Base-by-base conservation (phyloP, 1,140 invertebrate genomes). In the Papilio glaucus region DNA sequence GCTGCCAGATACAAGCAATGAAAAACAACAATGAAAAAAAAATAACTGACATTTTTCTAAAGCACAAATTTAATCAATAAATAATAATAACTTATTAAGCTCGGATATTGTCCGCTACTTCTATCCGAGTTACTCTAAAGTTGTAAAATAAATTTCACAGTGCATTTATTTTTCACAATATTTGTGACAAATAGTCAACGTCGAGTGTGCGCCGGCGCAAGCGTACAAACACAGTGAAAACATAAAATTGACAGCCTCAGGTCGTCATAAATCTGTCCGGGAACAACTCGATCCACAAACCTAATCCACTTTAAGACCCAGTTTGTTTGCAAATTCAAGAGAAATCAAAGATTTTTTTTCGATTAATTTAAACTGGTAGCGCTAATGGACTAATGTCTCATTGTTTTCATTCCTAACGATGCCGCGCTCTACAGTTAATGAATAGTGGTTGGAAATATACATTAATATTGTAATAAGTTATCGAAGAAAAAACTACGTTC, bases 171-270 rank as follows among this genome's bases (percentile, higher is more conserved):
- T 33, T 33, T 72, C 67, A 61, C 61, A 74, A 82, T 75, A 79
- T 79, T 79, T 84, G 74, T 72, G 65, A 37, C 72, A 57, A 80
- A 74, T 75, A 57, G 49, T 57, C 24, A 57, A 57, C 24, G 49
- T 57, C 9, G 21, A 57, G 21, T 57, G 45, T 21, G 21, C 49
- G n/a, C 49, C 49, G 45, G 45, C 45, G 49, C 49, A 24, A 18
- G 49, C 49, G 24, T 57, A 24, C 49, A 24, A 57, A 21, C 49
- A 10, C 49, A 57, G 49, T 57, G 49, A 57, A 38, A 49, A 69
- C 37, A 29, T 49, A 15, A 69, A 69, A 69, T 69, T 69, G 67
- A 69, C 67, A 69, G 62, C 62, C 62, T 65, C 29, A 8, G 62
- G 67, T 29, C 41, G 41, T 33, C n/a, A 57, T 57, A 57, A 57